A percentile compares a stretch with the other conserved stretches of the same genome.
phyloP scores from a whole-genome alignment of 2,113 vertebrate species.

The Lamprotornis superbus region DNA sequence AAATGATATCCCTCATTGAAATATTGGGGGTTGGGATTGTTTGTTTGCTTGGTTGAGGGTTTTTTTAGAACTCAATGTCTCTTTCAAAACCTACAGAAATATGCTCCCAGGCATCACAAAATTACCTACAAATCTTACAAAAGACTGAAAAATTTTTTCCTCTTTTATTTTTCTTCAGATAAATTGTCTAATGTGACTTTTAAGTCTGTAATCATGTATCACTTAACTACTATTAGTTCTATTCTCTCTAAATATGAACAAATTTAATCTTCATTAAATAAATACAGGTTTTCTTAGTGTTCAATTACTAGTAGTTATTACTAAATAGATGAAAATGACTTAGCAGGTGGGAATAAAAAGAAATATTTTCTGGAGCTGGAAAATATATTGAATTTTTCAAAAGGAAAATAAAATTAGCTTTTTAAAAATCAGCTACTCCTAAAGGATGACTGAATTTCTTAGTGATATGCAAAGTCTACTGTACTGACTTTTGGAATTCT shows the following conservation, averaged over 20 bases:
- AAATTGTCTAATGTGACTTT: neutral
- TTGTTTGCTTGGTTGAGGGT: fast-evolving
- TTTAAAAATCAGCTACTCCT: neutral
- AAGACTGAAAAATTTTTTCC: neutral
- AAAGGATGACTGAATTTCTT: neutral
- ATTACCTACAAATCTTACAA: neutral
- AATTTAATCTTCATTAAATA: neutral
- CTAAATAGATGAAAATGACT: neutral
- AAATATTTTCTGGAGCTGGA: neutral
- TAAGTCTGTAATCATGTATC: neutral
- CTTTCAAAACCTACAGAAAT: neutral
- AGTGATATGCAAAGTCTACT: neutral
- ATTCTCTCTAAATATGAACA: neutral
- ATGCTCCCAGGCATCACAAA: neutral
- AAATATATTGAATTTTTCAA: neutral
- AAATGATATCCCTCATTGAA: neutral
- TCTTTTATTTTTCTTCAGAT: neutral
- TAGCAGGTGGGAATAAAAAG: neutral
- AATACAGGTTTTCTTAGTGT: neutral
- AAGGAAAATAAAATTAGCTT: neutral
- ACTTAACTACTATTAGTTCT: neutral
- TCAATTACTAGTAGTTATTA: neutral
- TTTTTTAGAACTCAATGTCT: neutral
- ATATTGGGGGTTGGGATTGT: neutral
- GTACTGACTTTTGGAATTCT: neutral